Conservation (phyloP, 2,888 invertebrate species). For the Ferdinandea cuprea region DNA sequence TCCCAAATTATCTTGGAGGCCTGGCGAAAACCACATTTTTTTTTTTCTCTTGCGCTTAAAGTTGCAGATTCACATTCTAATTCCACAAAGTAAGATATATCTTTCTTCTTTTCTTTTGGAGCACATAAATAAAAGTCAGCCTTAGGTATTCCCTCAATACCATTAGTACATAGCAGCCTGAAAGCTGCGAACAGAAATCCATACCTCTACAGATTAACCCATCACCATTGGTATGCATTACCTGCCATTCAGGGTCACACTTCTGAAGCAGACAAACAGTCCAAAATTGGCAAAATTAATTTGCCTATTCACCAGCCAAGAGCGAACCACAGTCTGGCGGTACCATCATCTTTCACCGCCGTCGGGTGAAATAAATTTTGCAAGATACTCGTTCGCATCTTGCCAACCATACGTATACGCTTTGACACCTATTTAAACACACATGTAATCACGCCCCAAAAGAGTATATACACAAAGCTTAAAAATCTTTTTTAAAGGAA, state of each 20-base stretch:
- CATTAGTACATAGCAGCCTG: not conserved
- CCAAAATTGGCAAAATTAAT: constrained; percentile 57
- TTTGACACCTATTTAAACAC: constrained; percentile 73
- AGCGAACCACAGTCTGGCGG: constrained; percentile 13
- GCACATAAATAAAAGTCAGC: no score
- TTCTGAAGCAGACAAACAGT: constrained; percentile 38
- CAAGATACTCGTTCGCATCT: constrained; percentile 57
- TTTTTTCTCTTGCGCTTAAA: no score
- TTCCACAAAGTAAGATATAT: no score
- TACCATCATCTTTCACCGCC: constrained; percentile 51
- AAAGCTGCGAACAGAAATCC: not conserved
- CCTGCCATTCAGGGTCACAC: constrained; percentile 51
- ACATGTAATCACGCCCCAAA: constrained; percentile 65
- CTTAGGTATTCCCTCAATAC: not conserved
- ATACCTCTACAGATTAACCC: constrained; percentile 51
- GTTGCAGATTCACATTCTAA: no score
- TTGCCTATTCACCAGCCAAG: constrained; percentile 34
- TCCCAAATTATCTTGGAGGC: no score
- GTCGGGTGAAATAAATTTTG: constrained; percentile 64
- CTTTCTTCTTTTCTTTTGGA: no score
- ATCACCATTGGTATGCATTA: constrained; percentile 28
- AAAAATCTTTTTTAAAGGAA: not conserved
- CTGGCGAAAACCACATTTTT: no score
- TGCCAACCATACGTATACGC: constrained; percentile 36
- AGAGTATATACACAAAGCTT: not conserved